Percentiles rank a stretch among this genome's conserved stretches.
Conservation (phyloP, 1,140 invertebrate genomes). For the Drosophila biarmipes region DNA sequence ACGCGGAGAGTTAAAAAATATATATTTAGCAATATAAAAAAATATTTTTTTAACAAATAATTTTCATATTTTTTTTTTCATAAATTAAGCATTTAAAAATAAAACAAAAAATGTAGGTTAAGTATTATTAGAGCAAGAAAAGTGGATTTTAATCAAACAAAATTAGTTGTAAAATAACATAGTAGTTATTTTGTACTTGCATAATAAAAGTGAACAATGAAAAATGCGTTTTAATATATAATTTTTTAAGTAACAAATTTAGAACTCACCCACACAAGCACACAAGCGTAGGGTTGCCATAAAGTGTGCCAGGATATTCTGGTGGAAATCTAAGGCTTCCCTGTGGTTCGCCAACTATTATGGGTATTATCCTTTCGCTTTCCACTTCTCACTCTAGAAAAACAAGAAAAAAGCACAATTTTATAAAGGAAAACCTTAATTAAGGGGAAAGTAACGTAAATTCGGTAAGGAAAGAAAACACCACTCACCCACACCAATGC, state of each 20-base stretch:
- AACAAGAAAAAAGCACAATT: background rate
- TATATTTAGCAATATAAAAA: no score
- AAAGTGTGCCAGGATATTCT: constrained; percentile 19
- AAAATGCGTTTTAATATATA: background rate
- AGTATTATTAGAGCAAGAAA: no score
- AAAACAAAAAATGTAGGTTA: no score
- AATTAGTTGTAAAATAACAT: no score
- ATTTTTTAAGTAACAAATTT: background rate
- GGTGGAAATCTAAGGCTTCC: constrained; percentile 21
- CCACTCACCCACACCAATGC: constrained; percentile 52
- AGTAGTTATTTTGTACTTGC: no score
- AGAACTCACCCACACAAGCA: constrained; percentile 26
- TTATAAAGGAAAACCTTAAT: background rate
- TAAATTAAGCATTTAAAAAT: no score
- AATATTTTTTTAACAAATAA: no score
- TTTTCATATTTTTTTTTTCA: background rate
- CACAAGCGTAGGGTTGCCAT: constrained; percentile 27
- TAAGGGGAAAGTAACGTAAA: background rate
- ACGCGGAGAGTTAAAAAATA: no score
- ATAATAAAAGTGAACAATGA: background rate
- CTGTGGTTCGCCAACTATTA: background rate
- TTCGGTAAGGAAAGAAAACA: background rate
- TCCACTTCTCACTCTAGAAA: constrained; percentile 13
- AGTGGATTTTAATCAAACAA: no score
- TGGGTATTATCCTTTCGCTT: constrained; percentile 2